Evolutionary conservation across 2,888 invertebrate genomes (phyloP).

Genomic region (Chaitophorus viminalis): DNA sequence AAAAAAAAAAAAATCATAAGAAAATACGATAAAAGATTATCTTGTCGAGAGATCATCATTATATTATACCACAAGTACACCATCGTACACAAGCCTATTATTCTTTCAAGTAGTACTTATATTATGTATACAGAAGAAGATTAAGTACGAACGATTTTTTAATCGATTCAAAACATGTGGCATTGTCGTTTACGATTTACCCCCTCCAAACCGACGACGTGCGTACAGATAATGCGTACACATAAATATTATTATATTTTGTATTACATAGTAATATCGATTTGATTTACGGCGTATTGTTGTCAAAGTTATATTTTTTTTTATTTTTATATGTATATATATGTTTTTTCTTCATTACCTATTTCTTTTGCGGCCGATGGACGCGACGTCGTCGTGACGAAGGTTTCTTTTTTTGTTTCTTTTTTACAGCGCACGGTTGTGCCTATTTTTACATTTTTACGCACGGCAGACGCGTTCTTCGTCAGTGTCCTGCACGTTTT

Average conservation of each 20-base stretch:
- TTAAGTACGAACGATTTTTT: too few relatives aligned
- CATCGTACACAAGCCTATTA: too few relatives aligned
- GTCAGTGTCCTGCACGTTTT: background rate
- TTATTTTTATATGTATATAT: background rate
- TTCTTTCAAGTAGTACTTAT: too few relatives aligned
- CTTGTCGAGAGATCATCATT: too few relatives aligned
- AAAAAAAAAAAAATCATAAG: too few relatives aligned
- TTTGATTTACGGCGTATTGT: constrained; percentile 49
- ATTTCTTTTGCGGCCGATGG: background rate
- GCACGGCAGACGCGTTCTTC: background rate
- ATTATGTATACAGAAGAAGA: too few relatives aligned
- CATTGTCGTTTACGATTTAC: background rate
- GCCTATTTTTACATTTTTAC: background rate
- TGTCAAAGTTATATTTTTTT: constrained; percentile 22
- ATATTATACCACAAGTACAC: too few relatives aligned
- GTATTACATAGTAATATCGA: background rate
- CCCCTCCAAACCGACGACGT: background rate
- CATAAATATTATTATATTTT: too few relatives aligned
- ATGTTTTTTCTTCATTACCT: too few relatives aligned
- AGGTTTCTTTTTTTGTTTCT: background rate
- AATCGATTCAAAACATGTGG: constrained; percentile 10
- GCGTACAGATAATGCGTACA: too few relatives aligned
- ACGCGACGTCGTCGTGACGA: background rate
- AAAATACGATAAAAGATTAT: too few relatives aligned
- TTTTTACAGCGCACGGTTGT: background rate